Evolutionary conservation across 2,797 vertebrate species (phyloP).

Genomic region (Hoplostethus atlanticus): DNA sequence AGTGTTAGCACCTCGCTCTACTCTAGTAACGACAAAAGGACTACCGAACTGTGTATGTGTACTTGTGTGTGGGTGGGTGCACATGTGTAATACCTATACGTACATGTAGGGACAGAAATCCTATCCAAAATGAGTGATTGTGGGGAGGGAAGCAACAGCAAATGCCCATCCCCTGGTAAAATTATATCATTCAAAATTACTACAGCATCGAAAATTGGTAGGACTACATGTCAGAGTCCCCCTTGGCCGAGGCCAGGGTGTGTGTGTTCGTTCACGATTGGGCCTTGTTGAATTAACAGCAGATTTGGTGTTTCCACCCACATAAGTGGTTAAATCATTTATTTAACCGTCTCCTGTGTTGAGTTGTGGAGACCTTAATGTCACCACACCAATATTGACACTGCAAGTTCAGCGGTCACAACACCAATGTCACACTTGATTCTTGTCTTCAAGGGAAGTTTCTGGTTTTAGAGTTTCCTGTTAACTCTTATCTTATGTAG

Average conservation of each 20-base stretch:
- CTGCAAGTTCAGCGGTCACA: neutral
- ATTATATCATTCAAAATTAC: constrained; percentile 7
- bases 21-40: constrained; percentile 8
- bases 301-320: no score
- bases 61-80: constrained; percentile 8
- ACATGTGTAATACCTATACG: neutral
- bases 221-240: constrained; percentile 3
- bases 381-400: neutral
- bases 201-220: constrained; percentile 15
- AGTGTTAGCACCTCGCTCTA: neutral
- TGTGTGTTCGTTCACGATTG: neutral
- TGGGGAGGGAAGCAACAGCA: constrained; percentile 11
- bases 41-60: constrained; percentile 8
- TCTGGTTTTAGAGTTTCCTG: neutral
- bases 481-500: neutral
- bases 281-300: neutral
- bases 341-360: no score
- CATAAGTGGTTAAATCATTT: no score
- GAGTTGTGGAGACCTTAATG: no score
- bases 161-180: neutral
- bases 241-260: neutral
- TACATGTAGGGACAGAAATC: neutral
- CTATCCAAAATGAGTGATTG: constrained; percentile 21
- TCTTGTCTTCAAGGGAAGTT: neutral
- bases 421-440: neutral